Base-by-base conservation (phyloP, 2,113 vertebrate species). In the Argyrosomus japonicus region DNA sequence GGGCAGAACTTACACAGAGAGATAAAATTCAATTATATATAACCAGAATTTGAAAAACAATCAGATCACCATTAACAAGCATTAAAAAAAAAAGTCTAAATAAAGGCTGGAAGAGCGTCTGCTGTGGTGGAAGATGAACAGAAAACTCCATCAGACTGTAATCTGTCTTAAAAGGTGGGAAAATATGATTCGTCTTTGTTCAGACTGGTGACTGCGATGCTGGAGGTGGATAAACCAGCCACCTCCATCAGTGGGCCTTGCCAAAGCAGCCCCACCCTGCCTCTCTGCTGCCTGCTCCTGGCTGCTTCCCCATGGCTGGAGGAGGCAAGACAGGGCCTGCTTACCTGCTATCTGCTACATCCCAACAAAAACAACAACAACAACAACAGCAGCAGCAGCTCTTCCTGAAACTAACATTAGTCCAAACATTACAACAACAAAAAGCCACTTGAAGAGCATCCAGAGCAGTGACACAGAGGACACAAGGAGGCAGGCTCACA, bases 201-300 rank as follows among this genome's bases (percentile, higher is more conserved):
- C 48, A 50, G 32, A n/a, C 57, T 29, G 60, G 6, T 36, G 65
- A 25, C 57, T 71, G 79, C 50, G 1, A 15, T 13, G 77, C n/a
- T n/a, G n/a, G n/a, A n/a, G n/a, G n/a, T n/a, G n/a, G n/a, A n/a
- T n/a, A n/a, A n/a, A n/a, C n/a, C n/a, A n/a, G n/a, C n/a, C n/a
- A n/a, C 48, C 84, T 80, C 72, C 69, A 72, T 45, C 86, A 72
- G 78, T 5, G 75, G 36, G 86, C 89, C 79, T 67, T 40, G 72
- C 71, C 86, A 78, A 40, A 79, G 70, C 90, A 80, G 91, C 91
- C 91, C 90, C 91, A 87, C 93, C 93, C 89, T 75, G 82, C 74
- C 87, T 70, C 60, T 57, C 72, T 58, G 67, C 81, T 81, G 68
- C 51, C 25, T 47, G 58, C 50, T 9, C 19, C 50, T 25, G n/a